Evolutionary conservation across 1,140 invertebrate species (phyloP), one percentile per base, ranked within the genome.

Genomic region (Cyclargus thomasi): DNA sequence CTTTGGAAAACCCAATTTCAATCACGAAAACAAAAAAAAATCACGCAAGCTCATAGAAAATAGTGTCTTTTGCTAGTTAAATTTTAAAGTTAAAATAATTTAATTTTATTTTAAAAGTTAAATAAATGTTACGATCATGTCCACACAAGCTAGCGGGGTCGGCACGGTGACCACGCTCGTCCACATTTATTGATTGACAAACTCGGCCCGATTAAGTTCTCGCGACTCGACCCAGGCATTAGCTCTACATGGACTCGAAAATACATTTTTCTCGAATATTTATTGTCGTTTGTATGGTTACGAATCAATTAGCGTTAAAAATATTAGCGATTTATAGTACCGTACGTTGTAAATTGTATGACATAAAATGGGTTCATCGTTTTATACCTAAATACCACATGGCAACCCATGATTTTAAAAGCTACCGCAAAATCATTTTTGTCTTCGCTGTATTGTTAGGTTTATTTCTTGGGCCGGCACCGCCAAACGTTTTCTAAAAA

Each of bases 131-230:
- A 53, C 17, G 2, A 65, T 59, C 71, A 18, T 78, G 69, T 86
- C 86, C 83, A 82, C 65, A 70, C 64, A 75, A 80, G 63, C 53
- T 76, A 14, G 47, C 64, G 69, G 39, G n/a, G 55, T 53, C 62
- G 67, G 74, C 81, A 79, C 79, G 80, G 80, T 79, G 80, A 70
- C 78, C 75, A 71, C 74, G 75, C 77, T 76, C 75, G 72, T 64
- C 77, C 70, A 64, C 74, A 70, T 87, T 87, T 89, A 87, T 85
- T 89, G 83, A 86, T 88, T 87, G 85, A 89, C 85, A 87, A 86
- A 82, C 79, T 79, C 76, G 80, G 77, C 83, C 83, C 80, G 82
- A 83, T 85, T 85, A 82, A 79, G 83, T 82, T 83, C 81, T 79
- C 77, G 80, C 86, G 78, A 82, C 68, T 76, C 65, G 70, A 70